A percentile compares a stretch with the other conserved stretches of the same genome.
These are phyloP conservation scores for Pelecanoides urinatrix DNA, from an alignment of 2,113 vertebrate species.

Conservation along the genomic window DNA sequence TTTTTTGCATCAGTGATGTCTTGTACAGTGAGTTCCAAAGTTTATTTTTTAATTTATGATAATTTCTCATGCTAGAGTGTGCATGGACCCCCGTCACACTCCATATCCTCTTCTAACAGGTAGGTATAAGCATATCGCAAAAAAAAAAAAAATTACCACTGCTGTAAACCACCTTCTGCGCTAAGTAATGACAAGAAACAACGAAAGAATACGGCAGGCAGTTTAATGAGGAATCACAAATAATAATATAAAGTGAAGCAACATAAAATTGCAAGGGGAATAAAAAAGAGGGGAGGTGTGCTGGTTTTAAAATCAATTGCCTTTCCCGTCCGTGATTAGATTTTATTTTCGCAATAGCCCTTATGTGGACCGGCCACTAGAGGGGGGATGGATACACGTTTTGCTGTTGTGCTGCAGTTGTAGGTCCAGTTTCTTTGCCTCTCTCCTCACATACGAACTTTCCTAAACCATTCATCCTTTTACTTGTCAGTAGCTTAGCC, in stretches of 20 bases:
- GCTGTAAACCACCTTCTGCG: not conserved
- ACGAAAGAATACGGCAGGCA: not conserved
- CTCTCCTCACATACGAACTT: not conserved
- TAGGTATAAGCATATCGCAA: not conserved
- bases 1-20: not conserved
- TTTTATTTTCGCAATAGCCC: not conserved
- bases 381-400: slow-evolving; percentile 42
- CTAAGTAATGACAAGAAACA: not conserved
- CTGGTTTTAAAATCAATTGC: not conserved
- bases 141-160: not conserved
- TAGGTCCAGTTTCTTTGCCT: not conserved
- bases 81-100: not conserved
- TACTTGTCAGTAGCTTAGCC: not conserved
- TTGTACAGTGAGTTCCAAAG: not conserved
- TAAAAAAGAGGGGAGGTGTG: accelerated
- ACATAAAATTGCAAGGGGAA: not conserved
- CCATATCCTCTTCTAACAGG: not conserved
- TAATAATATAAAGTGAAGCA: not conserved
- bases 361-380: slow-evolving; percentile 20
- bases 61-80: not conserved
- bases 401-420: not conserved
- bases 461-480: not conserved
- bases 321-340: not conserved
- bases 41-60: not conserved
- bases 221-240: not conserved